Evolutionary conservation across 2,888 invertebrate genomes (phyloP).

Genomic region (Pyrocoelia pectoralis): DNA sequence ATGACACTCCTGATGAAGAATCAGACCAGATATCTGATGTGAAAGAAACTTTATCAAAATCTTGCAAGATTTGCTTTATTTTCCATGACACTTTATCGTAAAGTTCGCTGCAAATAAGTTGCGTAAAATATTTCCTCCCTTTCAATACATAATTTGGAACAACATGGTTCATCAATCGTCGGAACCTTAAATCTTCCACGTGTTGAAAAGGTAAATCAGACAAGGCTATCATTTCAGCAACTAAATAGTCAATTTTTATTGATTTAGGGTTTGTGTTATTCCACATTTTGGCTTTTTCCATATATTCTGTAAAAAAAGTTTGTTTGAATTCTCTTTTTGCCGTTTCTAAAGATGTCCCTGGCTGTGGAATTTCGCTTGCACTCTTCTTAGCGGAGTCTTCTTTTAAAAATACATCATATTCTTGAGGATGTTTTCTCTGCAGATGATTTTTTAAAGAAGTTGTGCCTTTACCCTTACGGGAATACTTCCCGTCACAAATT

Average conservation of each 20-base stretch:
- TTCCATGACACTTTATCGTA: constrained; percentile 19
- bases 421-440: too few relatives aligned
- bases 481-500: too few relatives aligned
- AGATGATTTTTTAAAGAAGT: too few relatives aligned
- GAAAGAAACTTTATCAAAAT: constrained; percentile 25
- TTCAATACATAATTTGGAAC: constrained; percentile 23
- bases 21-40: constrained; percentile 24
- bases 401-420: too few relatives aligned
- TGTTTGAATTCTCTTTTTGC: constrained; percentile 16
- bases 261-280: constrained; percentile 18
- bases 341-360: neutral
- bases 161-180: constrained; percentile 21
- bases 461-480: too few relatives aligned
- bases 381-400: too few relatives aligned
- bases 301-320: constrained; percentile 15
- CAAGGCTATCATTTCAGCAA: constrained; percentile 18
- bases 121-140: constrained; percentile 21
- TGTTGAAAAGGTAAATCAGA: too few relatives aligned
- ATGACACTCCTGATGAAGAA: constrained; percentile 17
- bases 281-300: constrained; percentile 14
- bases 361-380: too few relatives aligned
- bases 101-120: constrained; percentile 17
- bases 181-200: too few relatives aligned
- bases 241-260: constrained; percentile 17
- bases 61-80: constrained; percentile 22